These are phyloP conservation scores for Cephus pulcher DNA, from an alignment of 2,888 invertebrate species.

Conservation along the genomic window DNA sequence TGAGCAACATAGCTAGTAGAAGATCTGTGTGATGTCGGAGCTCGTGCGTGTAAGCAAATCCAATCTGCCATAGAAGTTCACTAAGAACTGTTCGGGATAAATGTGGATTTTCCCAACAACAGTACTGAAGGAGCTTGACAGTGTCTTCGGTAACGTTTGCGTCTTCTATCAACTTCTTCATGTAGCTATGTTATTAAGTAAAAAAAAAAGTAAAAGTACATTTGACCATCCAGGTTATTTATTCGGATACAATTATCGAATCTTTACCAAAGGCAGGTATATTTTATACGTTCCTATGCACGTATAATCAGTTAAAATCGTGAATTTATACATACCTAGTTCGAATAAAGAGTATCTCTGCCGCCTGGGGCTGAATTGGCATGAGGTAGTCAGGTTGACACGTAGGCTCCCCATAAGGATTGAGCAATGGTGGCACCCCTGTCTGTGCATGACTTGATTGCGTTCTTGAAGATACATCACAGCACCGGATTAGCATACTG, in stretches of 20 bases:
- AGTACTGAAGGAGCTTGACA: constrained; percentile 88
- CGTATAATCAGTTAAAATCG: background rate
- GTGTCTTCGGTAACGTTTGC: constrained; percentile 93
- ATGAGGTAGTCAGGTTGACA: constrained; percentile 71
- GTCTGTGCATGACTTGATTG: constrained; percentile 66
- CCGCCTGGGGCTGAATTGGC: constrained; percentile 79
- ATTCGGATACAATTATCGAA: background rate
- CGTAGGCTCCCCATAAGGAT: constrained; percentile 79
- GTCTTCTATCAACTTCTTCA: constrained; percentile 96
- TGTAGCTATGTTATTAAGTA: constrained; percentile 72
- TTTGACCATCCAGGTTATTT: background rate
- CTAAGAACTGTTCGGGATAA: constrained; percentile 90
- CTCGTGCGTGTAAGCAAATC: constrained; percentile 92
- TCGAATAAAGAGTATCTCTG: constrained; percentile 85
- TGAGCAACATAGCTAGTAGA: constrained; percentile 84
- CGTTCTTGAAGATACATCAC: constrained; percentile 79
- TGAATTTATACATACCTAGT: constrained; percentile 71
- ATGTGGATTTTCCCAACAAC: constrained; percentile 97
- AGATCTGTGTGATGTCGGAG: constrained; percentile 92
- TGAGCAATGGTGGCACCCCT: constrained; percentile 75
- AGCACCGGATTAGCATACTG: constrained; percentile 90
- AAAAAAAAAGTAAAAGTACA: constrained; percentile 11
- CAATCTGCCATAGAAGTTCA: constrained; percentile 91
- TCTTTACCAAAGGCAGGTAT: background rate
- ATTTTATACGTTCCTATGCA: background rate